Percentiles rank a stretch among this genome's conserved stretches.
phyloP scores from a whole-genome alignment of 2,113 vertebrate species.

The Pterophyllum scalare region DNA sequence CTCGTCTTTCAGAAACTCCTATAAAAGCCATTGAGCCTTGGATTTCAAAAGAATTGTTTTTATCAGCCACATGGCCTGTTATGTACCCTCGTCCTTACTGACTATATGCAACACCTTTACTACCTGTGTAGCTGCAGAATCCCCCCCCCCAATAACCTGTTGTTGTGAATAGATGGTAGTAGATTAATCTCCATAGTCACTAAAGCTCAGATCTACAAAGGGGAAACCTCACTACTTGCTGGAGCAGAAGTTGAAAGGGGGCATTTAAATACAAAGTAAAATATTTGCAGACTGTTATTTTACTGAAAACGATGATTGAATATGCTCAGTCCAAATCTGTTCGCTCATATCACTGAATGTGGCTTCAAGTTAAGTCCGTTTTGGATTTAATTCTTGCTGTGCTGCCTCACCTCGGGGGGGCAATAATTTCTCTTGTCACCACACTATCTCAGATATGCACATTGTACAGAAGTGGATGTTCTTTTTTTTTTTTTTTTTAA shows the following conservation, averaged over 20 bases:
- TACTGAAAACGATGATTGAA: conserved; percentile 43
- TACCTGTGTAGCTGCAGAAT: conserved; percentile 54
- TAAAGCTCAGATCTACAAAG: neutral
- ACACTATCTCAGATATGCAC: conserved; percentile 80
- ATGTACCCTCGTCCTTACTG: conserved; percentile 36
- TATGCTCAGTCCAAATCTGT: conserved; percentile 64
- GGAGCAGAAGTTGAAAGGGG: neutral
- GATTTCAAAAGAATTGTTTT: conserved; percentile 21
- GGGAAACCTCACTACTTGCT: conserved; percentile 15
- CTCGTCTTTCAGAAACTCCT: conserved; percentile 37
- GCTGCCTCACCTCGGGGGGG: conserved; percentile 20
- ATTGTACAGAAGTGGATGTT: conserved; percentile 73
- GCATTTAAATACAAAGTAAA: conserved; percentile 10
- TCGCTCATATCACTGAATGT: conserved; percentile 70
- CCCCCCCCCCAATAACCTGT: conserved; percentile 21
- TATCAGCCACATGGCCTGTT: conserved; percentile 40
- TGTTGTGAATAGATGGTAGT: conserved; percentile 28
- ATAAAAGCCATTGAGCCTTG: conserved; percentile 54
- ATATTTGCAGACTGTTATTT: conserved; percentile 42
- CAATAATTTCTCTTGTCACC: conserved; percentile 46
- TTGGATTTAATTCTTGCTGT: conserved; percentile 39
- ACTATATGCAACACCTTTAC: conserved; percentile 59
- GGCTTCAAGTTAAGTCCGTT: conserved; percentile 44
- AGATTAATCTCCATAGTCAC: conserved; percentile 11
- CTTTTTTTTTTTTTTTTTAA: conserved; percentile 39